phyloP scores from a whole-genome alignment of 2,113 vertebrate species.

The Pseudolaguvia tuberculata region DNA sequence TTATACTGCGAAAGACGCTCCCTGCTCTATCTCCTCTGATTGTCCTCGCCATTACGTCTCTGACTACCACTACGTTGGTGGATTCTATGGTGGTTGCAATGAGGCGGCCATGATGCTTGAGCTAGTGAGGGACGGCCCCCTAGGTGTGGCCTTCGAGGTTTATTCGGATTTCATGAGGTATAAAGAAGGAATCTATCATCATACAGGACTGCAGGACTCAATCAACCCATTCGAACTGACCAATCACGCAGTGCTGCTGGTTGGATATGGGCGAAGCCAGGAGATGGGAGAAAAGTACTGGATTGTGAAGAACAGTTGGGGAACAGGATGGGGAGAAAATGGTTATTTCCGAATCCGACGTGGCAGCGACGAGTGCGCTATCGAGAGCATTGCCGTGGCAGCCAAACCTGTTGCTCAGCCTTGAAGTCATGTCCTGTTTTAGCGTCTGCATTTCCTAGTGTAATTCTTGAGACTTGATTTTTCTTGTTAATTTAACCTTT shows the following conservation, averaged over 20 bases:
- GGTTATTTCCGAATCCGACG: constrained; percentile 93
- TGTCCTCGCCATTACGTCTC: constrained; percentile 76
- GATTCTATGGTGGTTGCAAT: constrained; percentile 92
- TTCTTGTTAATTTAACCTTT: background rate
- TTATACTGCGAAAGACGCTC: constrained; percentile 71
- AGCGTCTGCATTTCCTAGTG: background rate
- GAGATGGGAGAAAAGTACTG: constrained; percentile 79
- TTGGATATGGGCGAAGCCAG: constrained; percentile 82
- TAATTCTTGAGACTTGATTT: background rate
- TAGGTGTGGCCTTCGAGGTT: constrained; percentile 86
- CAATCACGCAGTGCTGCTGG: constrained; percentile 89
- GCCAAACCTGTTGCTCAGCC: constrained; percentile 78
- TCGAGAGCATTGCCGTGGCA: constrained; percentile 87
- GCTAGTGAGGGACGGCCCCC: constrained; percentile 79
- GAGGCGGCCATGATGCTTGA: constrained; percentile 87
- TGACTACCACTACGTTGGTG: constrained; percentile 88
- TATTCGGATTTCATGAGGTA: constrained; percentile 86
- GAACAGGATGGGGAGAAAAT: constrained; percentile 78
- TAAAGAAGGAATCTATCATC: constrained; percentile 83
- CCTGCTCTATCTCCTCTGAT: constrained; percentile 65
- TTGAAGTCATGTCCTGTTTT: constrained; percentile 52
- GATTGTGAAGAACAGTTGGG: constrained; percentile 98
- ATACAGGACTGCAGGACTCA: constrained; percentile 77
- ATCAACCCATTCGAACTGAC: constrained; percentile 92
- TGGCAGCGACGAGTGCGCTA: constrained; percentile 83